Base-by-base conservation (phyloP, 2,888 invertebrate species). In the Drosophila borborema region DNA sequence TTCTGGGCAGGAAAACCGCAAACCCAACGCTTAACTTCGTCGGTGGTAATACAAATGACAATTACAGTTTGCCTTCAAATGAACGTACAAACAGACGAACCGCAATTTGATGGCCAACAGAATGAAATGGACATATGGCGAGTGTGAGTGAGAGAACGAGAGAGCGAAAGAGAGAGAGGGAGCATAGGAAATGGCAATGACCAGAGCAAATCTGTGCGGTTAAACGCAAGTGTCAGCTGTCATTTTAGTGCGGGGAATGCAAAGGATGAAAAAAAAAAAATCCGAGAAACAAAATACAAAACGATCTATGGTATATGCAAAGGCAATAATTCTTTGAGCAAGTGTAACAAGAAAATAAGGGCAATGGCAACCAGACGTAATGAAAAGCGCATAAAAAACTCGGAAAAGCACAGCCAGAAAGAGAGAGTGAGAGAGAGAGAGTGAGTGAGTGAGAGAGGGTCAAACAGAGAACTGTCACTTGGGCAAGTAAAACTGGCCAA, bases 141-240 rank as follows among this genome's bases (percentile, higher is more conserved):
- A 23, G 23, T 12, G 2, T n/a, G n/a, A 12, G 28, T 10, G 36
- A 23, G 18, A 36, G 31, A 43, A 38, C 40, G 20, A 14, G 3
- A 36, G 51, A n/a, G n/a, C 23, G 31, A 43, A 38, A 40, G 20
- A 10, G 3, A 36, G 51, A n/a, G n/a, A 18, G 20, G 20, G 28
- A 23, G 45, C 23, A 40, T 45, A 40, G 56, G 45, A 41, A 63
- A 60, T 66, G 58, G 66, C 40, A 54, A 64, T 66, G 61, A 51
- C 67, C 72, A 81, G 72, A 80, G 86, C 87, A 88, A 88, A 87
- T 89, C 88, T 87, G 80, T 86, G 86, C 84, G 88, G 88, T 88
- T 87, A 82, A 85, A 84, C 87, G 75, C 88, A 88, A 88, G 88
- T 88, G 88, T 88, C 88, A 89, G 87, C 87, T 89, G 88, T 87